Conservation (phyloP, 2,797 vertebrate genomes). For the Bucorvus abyssinicus region DNA sequence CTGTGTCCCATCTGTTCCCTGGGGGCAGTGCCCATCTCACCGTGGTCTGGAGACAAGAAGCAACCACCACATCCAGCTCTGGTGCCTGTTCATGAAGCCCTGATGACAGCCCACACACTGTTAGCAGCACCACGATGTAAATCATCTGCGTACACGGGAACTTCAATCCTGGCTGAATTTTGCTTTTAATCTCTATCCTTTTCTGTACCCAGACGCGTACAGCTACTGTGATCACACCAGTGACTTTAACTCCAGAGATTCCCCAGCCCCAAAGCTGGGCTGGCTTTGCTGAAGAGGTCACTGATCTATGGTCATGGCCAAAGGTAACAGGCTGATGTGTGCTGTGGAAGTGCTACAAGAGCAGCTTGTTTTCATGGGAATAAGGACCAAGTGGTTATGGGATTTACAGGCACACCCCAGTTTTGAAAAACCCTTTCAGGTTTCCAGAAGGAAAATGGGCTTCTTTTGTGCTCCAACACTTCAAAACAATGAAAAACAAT, state of each 20-base stretch:
- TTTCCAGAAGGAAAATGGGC: neutral
- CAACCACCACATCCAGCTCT: neutral
- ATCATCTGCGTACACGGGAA: neutral
- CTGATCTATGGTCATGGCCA: rapidly evolving
- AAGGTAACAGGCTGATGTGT: neutral
- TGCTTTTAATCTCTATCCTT: neutral
- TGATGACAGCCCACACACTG: rapidly evolving
- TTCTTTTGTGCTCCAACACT: neutral
- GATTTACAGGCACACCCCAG: rapidly evolving
- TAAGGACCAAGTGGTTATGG: neutral
- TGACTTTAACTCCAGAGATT: neutral
- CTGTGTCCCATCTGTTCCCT: neutral
- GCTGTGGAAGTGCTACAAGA: neutral
- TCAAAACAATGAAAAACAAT: neutral
- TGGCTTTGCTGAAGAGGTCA: neutral
- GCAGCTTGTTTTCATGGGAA: neutral
- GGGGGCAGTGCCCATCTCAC: neutral
- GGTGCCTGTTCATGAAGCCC: neutral
- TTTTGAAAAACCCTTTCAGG: neutral
- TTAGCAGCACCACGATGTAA: rapidly evolving
- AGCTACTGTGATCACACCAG: neutral
- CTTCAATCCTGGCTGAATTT: neutral
- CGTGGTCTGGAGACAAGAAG: neutral
- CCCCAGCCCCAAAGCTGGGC: neutral
- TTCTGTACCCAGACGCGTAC: neutral